These are phyloP conservation scores for Protobothrops mucrosquamatus DNA, from an alignment of 2,113 vertebrate species.

Conservation along the genomic window DNA sequence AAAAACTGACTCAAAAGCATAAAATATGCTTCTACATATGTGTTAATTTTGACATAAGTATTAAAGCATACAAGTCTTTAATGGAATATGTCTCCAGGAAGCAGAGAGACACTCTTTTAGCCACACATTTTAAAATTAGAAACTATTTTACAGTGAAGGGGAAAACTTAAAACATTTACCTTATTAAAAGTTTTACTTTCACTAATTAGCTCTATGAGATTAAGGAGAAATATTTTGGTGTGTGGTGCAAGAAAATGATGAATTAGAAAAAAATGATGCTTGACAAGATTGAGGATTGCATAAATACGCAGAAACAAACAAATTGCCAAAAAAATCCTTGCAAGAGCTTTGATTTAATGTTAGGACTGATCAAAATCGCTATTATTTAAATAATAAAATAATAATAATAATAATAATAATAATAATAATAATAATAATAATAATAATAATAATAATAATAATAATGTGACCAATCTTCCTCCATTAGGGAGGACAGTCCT, in stretches of 20 bases:
- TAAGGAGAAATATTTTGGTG: background rate
- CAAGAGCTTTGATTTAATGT: background rate
- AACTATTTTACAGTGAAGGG: background rate
- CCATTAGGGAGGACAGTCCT: too few relatives aligned
- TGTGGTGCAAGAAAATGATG: background rate
- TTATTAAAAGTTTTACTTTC: background rate
- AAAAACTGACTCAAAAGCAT: background rate
- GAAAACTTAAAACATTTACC: background rate
- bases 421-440: too few relatives aligned
- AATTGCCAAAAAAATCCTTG: background rate
- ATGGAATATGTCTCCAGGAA: background rate
- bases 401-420: too few relatives aligned
- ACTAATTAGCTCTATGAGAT: background rate
- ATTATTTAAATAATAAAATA: background rate
- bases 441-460: too few relatives aligned
- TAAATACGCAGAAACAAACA: background rate
- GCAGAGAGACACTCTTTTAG: background rate
- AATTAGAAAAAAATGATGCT: background rate
- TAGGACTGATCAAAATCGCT: background rate
- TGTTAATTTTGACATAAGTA: background rate
- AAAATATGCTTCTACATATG: background rate
- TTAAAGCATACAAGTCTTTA: background rate
- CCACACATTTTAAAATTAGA: background rate
- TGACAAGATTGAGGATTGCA: background rate
- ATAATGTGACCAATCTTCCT: too few relatives aligned